A percentile compares a stretch with the other conserved stretches of the same genome.
These are phyloP conservation scores for Standfussiana lucernea DNA, from an alignment of 2,888 invertebrate species.

Conservation along the genomic window DNA sequence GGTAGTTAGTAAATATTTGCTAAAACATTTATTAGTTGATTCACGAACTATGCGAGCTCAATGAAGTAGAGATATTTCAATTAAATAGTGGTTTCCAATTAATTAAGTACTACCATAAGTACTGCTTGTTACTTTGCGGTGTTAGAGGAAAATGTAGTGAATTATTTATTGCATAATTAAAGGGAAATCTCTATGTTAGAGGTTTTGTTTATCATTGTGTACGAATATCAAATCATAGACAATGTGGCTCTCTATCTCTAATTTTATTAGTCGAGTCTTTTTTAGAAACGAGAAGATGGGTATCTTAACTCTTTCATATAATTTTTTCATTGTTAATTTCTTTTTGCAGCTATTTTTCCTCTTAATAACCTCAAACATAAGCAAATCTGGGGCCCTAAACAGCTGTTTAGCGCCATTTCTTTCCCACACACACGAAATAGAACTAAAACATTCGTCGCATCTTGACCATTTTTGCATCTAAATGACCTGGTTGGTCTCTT, in stretches of 20 bases:
- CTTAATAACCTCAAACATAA: not conserved
- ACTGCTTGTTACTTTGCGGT: not conserved
- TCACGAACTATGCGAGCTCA: slow-evolving; percentile 43
- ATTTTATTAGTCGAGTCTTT: no score
- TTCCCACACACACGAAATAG: no score
- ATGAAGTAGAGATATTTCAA: slow-evolving; percentile 40
- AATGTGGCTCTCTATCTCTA: no score
- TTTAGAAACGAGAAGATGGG: not conserved
- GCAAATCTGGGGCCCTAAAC: no score
- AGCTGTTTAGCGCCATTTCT: no score
- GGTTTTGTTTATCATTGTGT: not conserved
- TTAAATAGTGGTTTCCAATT: slow-evolving; percentile 22
- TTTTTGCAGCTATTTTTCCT: not conserved
- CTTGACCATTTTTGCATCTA: not conserved
- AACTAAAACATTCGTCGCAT: no score
- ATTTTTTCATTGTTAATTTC: not conserved
- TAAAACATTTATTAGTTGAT: slow-evolving; percentile 20
- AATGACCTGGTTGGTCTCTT: not conserved
- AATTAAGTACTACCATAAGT: slow-evolving; percentile 4
- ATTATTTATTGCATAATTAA: not conserved
- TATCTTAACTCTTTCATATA: not conserved
- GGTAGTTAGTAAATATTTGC: slow-evolving; percentile 20
- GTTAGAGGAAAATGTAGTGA: not conserved
- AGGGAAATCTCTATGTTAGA: not conserved
- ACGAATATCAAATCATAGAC: not conserved